Conservation (phyloP, 35 echinoderm and acorn worm genomes). For the Lytechinus pictus region DNA sequence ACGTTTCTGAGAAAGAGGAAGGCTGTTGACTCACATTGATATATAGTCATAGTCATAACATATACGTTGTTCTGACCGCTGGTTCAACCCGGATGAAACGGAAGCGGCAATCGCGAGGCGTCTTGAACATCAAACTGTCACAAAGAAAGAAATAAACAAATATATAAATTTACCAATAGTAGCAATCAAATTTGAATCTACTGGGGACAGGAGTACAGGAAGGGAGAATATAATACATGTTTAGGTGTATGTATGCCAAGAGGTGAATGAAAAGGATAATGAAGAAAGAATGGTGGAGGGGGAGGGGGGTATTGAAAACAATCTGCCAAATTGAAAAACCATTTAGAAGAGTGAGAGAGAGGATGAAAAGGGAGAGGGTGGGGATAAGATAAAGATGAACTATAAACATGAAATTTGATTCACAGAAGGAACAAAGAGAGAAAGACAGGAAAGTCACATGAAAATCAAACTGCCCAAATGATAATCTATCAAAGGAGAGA, state of each 20-base stretch:
- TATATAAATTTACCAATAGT: background rate
- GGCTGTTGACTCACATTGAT: background rate
- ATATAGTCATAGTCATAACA: slow-evolving; percentile 31
- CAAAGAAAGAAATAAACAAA: background rate
- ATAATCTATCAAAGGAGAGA: too few relatives aligned
- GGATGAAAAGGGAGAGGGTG: background rate
- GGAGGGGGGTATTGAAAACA: too few relatives aligned
- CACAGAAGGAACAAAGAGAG: background rate
- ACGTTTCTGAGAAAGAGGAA: slow-evolving; percentile 12
- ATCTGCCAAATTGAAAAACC: background rate
- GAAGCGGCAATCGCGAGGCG: background rate
- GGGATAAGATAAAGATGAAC: background rate
- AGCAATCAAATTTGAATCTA: background rate
- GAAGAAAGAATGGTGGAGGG: too few relatives aligned
- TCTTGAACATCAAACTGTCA: background rate
- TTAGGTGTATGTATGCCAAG: too few relatives aligned
- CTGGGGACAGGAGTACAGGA: background rate
- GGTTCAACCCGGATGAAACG: slow-evolving; percentile 13
- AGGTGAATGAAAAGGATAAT: too few relatives aligned
- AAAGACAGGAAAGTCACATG: slow-evolving; percentile 17
- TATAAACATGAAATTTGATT: background rate
- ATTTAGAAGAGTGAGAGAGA: background rate
- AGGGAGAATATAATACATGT: background rate
- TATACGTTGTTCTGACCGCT: slow-evolving; percentile 14
- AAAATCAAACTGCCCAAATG: too few relatives aligned